A percentile compares a stretch with the other conserved stretches of the same genome.
These are phyloP conservation scores for Bolinopsis microptera DNA, from an alignment of 37 sponge, comb jelly and placozoan genomes.

Conservation along the genomic window DNA sequence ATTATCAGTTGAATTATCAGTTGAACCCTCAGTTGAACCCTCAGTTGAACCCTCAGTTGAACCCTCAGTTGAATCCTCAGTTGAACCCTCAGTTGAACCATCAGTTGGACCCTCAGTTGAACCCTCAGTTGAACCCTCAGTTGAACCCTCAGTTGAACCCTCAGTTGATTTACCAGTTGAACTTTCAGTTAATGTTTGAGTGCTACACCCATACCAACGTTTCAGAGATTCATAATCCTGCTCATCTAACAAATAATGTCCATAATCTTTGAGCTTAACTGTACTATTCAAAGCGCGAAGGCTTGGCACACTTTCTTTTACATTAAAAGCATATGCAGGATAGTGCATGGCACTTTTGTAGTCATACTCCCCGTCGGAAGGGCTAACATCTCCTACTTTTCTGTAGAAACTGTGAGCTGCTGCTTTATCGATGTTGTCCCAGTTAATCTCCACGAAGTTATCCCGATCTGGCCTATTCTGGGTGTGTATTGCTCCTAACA, in stretches of 20 bases:
- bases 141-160: background rate
- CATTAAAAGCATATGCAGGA: background rate
- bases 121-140: background rate
- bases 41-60: background rate
- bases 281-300: background rate
- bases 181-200: background rate
- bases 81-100: background rate
- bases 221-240: slow-evolving; percentile 11
- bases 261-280: background rate
- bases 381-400: background rate
- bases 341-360: slow-evolving; percentile 42
- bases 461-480: slow-evolving; percentile 12
- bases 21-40: background rate
- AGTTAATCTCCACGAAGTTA: background rate
- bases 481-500: slow-evolving; percentile 36
- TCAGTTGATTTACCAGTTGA: background rate
- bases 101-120: background rate
- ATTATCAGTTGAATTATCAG: background rate
- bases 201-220: slow-evolving; percentile 30
- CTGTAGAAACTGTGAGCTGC: background rate
- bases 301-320: background rate
- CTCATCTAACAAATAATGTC: background rate
- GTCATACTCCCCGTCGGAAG: background rate
- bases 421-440: background rate
- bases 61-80: background rate